A percentile compares a stretch with the other conserved stretches of the same genome.
phyloP scores from a whole-genome alignment of 2,797 vertebrate species.

The Smutsia gigantea region DNA sequence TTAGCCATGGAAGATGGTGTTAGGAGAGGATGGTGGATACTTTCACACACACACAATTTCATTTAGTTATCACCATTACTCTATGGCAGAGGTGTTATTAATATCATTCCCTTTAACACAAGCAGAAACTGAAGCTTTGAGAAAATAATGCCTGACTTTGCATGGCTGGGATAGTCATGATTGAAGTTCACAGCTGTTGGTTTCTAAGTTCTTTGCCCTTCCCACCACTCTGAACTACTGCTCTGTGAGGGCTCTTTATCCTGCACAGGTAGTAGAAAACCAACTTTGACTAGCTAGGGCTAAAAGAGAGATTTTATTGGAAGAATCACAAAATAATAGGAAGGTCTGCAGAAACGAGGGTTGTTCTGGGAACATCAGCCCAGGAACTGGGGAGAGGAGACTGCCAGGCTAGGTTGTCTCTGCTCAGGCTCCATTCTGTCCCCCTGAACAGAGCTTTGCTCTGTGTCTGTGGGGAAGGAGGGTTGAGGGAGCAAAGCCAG shows the following conservation, averaged over 20 bases:
- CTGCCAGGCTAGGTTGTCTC: background rate
- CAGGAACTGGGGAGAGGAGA: background rate
- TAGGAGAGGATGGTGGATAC: background rate
- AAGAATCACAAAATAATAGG: background rate
- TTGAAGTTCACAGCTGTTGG: background rate
- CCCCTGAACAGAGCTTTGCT: background rate
- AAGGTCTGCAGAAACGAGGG: background rate
- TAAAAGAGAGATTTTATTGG: background rate
- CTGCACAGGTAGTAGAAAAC: constrained; percentile 12
- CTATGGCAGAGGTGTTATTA: background rate
- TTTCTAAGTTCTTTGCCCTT: background rate
- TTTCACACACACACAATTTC: background rate
- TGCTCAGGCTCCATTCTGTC: background rate
- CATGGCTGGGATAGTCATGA: background rate
- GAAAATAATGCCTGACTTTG: background rate
- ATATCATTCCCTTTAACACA: background rate
- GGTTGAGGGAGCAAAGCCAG: background rate
- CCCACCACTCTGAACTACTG: background rate
- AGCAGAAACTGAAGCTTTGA: background rate
- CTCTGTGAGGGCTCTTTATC: background rate
- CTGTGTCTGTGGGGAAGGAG: background rate
- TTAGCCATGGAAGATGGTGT: background rate
- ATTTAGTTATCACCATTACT: background rate
- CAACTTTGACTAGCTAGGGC: background rate
- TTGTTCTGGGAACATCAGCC: background rate